Evolutionary conservation across 2,888 invertebrate species (phyloP).

Genomic region (Pherbina coryleti): DNA sequence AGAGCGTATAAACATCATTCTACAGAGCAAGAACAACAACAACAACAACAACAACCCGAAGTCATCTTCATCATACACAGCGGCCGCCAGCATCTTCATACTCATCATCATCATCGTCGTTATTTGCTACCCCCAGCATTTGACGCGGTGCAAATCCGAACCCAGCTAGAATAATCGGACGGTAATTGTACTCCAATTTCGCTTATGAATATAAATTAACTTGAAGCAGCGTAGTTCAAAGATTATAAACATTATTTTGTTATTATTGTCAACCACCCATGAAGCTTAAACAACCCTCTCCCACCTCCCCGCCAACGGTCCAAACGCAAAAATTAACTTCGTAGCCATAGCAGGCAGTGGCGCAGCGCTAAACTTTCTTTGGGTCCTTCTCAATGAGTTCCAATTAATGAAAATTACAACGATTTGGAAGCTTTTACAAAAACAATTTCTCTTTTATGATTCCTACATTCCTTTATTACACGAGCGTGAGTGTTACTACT

Average conservation of each 20-base stretch:
- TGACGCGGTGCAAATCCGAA: constrained; percentile 26
- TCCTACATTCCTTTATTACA: too few relatives aligned
- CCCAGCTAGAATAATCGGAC: constrained; percentile 56
- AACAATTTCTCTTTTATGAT: too few relatives aligned
- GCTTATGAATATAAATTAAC: constrained; percentile 68
- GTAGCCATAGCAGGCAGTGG: too few relatives aligned
- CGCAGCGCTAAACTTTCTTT: too few relatives aligned
- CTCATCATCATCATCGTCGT: neutral
- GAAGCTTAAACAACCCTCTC: constrained; percentile 41
- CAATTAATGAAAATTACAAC: too few relatives aligned
- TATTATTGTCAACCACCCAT: constrained; percentile 46
- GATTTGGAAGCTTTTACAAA: neutral
- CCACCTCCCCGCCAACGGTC: neutral
- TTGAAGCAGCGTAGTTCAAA: constrained; percentile 55
- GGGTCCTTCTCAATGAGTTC: too few relatives aligned
- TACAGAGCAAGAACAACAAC: neutral
- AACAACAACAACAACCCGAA: neutral
- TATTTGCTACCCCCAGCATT: neutral
- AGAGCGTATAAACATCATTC: constrained; percentile 8
- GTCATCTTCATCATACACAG: neutral
- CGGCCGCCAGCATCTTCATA: neutral
- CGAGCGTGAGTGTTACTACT: too few relatives aligned
- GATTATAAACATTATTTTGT: constrained; percentile 56
- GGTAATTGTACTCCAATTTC: constrained; percentile 68
- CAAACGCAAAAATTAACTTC: neutral